Percentiles rank a stretch among this genome's conserved stretches.
Conservation (phyloP, 1,140 invertebrate genomes). For the Pseudomyrmex concolor region DNA sequence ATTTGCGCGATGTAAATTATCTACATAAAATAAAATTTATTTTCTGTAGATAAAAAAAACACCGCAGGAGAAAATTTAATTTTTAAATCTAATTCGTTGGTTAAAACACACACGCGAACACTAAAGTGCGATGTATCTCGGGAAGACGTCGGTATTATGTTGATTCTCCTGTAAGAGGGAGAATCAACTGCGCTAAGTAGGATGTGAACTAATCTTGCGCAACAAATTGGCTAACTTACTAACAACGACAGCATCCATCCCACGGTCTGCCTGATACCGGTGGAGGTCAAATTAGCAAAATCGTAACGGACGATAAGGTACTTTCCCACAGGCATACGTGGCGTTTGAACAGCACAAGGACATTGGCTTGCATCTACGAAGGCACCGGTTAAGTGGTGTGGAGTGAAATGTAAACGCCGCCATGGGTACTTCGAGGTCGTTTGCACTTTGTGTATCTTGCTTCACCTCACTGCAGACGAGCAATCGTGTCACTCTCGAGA, state of each 20-base stretch:
- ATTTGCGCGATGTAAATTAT: slow-evolving; percentile 13
- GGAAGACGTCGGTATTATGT: not conserved
- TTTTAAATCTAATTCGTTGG: not conserved
- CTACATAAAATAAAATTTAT: not conserved
- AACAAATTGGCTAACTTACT: not conserved
- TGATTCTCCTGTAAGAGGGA: not conserved
- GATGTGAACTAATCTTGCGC: not conserved
- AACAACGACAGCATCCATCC: slow-evolving; percentile 13
- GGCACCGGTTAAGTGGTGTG: slow-evolving; percentile 70
- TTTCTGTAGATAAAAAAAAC: not conserved
- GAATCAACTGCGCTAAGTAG: slow-evolving; percentile 17
- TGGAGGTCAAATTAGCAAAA: slow-evolving; percentile 49
- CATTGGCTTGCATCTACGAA: slow-evolving; percentile 50
- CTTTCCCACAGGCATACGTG: slow-evolving; percentile 24
- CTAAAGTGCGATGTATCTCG: not conserved
- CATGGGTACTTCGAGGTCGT: slow-evolving; percentile 52
- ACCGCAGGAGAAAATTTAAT: not conserved
- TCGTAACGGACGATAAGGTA: slow-evolving; percentile 55
- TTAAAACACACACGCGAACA: not conserved
- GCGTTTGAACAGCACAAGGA: slow-evolving; percentile 42
- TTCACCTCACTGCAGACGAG: slow-evolving; percentile 41
- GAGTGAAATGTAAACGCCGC: slow-evolving; percentile 65
- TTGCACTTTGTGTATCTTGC: slow-evolving; percentile 54
- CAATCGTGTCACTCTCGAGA: slow-evolving; percentile 36
- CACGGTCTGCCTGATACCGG: slow-evolving; percentile 19